These are phyloP conservation scores for Ormyrus rosae DNA, from an alignment of 2,888 invertebrate genomes.

Conservation along the genomic window DNA sequence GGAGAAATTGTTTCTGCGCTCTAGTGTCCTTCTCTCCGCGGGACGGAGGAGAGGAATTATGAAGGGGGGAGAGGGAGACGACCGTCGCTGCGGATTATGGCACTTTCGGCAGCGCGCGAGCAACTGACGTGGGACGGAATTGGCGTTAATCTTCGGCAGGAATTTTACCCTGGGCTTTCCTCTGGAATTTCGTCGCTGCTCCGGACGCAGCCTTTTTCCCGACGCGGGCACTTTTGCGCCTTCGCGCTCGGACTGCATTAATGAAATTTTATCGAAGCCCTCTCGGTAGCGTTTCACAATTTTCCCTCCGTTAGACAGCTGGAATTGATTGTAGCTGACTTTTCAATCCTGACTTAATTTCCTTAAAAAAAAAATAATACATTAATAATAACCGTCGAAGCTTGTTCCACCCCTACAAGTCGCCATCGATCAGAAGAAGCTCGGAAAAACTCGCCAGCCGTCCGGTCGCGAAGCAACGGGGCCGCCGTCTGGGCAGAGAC, in stretches of 20 bases:
- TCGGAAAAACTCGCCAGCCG: too few relatives aligned
- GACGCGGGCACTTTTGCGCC: not conserved
- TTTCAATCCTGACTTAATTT: too few relatives aligned
- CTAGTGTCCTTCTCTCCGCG: not conserved
- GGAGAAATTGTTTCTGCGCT: conserved; percentile 32
- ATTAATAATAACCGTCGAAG: too few relatives aligned
- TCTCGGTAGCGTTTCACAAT: not conserved
- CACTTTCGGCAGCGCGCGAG: conserved; percentile 12
- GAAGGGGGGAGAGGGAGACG: conserved; percentile 33
- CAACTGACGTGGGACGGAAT: conserved; percentile 34
- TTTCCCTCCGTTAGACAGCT: too few relatives aligned
- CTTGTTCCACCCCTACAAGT: too few relatives aligned
- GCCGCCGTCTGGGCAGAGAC: too few relatives aligned
- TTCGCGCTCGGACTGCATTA: not conserved
- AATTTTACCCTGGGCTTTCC: conserved; percentile 23
- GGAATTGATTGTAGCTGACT: too few relatives aligned
- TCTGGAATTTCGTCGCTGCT: conserved; percentile 22
- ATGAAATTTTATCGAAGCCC: not conserved
- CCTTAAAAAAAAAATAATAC: too few relatives aligned
- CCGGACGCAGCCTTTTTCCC: not conserved
- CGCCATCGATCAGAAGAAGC: too few relatives aligned
- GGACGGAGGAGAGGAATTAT: not conserved
- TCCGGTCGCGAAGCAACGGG: too few relatives aligned
- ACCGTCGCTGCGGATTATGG: conserved; percentile 45
- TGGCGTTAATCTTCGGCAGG: conserved; percentile 41